Evolutionary conservation across 2,888 invertebrate species (phyloP), one percentile per base, ranked within the genome.

Genomic region (Spialia ferax): DNA sequence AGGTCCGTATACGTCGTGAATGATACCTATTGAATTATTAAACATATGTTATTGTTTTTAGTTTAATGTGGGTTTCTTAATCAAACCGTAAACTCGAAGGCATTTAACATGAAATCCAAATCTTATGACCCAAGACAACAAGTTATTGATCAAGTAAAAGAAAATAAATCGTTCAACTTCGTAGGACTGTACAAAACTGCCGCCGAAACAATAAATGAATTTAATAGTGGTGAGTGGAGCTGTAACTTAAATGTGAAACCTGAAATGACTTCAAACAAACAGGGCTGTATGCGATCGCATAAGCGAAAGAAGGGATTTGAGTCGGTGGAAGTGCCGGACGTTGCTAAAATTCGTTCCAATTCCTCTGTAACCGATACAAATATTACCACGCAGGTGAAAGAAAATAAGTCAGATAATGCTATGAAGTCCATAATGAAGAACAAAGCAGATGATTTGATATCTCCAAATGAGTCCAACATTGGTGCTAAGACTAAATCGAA

Each of bases 341-440:
- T 15, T 54, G 77, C 50, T 80, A 77, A 29, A 70, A 15, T 10
- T 59, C 50, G 11, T 48, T 48, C 23, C 18, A 42, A 32, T 11
- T 35, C 64, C n/a, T 15, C 15, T 15, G 42, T 23, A 26, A n/a
- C n/a, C 5, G n/a, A 54, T 13, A 54, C 26, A 11, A 86, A 83
- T 6, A 86, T 88, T 7, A 86, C 86, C 7, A 84, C 86, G 32
- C 76, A 79, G 23, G 56, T 71, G 3, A 65, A 59, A 8, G 72
- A 67, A 60, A 72, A 75, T 56, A 71, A 69, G 18, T 69, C 70
- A 18, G 64, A 64, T 10, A 68, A 68, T 4, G 78, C 76, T 63
- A 82, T 88, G 8, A 89, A 88, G 71, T 86, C 90, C 0, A 88
- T 87, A 13, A 88, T 87, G 79, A 89, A 87, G 73, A 83, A 74